Evolutionary conservation across 2,113 vertebrate genomes (phyloP).

Genomic region (Shinisaurus crocodilurus): DNA sequence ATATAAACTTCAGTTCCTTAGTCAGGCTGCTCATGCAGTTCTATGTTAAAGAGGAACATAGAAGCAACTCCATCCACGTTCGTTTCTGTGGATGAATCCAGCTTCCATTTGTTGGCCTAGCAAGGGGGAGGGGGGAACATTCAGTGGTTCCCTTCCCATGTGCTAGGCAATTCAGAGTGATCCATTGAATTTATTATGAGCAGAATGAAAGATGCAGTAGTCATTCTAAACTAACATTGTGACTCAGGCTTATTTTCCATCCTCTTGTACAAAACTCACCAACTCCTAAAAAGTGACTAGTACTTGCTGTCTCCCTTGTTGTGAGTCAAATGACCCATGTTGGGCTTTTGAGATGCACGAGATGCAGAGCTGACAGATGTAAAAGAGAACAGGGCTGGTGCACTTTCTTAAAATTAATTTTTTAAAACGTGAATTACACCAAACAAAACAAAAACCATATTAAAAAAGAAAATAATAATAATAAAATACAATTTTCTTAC

Average conservation of each 20-base stretch:
- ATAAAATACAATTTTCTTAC: no score
- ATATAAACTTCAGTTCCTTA: neutral
- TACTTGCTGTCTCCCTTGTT: neutral
- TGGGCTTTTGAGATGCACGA: neutral
- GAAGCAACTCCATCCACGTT: neutral
- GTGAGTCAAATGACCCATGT: neutral
- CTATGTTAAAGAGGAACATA: neutral
- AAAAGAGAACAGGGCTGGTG: neutral
- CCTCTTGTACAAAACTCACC: neutral
- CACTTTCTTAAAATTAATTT: no score
- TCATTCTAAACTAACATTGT: neutral
- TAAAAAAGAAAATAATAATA: no score
- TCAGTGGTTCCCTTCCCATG: neutral
- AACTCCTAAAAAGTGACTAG: neutral
- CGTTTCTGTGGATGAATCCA: neutral
- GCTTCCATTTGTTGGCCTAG: no score
- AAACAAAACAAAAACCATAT: no score
- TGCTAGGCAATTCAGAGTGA: neutral
- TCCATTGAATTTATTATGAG: neutral
- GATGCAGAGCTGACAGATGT: neutral
- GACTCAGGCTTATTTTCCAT: constrained; percentile 5
- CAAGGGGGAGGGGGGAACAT: neutral
- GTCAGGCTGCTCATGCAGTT: neutral
- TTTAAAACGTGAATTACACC: no score
- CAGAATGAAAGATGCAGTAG: neutral